These are phyloP conservation scores for Siphamia tubifer DNA, from an alignment of 2,113 vertebrate genomes.

Conservation along the genomic window DNA sequence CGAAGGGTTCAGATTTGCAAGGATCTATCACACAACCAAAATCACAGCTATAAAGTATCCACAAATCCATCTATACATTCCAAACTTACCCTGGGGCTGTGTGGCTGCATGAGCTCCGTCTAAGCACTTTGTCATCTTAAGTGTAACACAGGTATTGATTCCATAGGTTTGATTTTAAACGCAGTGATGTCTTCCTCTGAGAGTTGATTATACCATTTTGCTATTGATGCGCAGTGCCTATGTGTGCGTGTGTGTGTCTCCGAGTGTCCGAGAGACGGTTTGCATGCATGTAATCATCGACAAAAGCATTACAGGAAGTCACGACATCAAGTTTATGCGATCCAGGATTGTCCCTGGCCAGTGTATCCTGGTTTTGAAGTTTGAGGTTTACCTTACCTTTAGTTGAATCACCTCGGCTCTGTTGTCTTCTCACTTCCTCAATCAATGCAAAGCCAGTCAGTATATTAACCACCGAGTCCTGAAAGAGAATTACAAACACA, in stretches of 20 bases:
- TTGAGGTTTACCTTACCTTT: constrained; percentile 47
- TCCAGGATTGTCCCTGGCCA: constrained; percentile 61
- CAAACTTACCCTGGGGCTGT: constrained; percentile 54
- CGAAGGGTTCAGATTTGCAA: constrained; percentile 28
- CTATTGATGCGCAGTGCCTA: constrained; percentile 64
- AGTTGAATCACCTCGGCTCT: constrained; percentile 46
- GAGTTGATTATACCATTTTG: constrained; percentile 81
- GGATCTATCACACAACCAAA: constrained; percentile 54
- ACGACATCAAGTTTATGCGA: constrained; percentile 37
- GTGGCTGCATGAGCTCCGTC: constrained; percentile 50
- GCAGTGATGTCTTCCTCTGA: constrained; percentile 79
- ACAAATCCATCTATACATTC: constrained; percentile 49
- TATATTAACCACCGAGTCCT: constrained; percentile 62
- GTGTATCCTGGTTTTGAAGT: constrained; percentile 41
- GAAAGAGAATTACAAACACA: constrained; percentile 62
- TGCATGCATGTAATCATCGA: constrained; percentile 59
- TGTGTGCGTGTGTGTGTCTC: not conserved
- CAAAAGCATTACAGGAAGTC: constrained; percentile 60
- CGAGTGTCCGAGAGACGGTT: constrained; percentile 8
- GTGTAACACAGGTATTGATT: constrained; percentile 79
- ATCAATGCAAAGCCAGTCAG: constrained; percentile 72
- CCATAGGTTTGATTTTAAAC: constrained; percentile 80
- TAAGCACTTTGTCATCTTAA: constrained; percentile 78
- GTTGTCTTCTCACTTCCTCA: constrained; percentile 34
- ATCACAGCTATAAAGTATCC: constrained; percentile 46